Evolutionary conservation across 2,113 vertebrate genomes (phyloP).

Genomic region (Ariopsis seemanni): DNA sequence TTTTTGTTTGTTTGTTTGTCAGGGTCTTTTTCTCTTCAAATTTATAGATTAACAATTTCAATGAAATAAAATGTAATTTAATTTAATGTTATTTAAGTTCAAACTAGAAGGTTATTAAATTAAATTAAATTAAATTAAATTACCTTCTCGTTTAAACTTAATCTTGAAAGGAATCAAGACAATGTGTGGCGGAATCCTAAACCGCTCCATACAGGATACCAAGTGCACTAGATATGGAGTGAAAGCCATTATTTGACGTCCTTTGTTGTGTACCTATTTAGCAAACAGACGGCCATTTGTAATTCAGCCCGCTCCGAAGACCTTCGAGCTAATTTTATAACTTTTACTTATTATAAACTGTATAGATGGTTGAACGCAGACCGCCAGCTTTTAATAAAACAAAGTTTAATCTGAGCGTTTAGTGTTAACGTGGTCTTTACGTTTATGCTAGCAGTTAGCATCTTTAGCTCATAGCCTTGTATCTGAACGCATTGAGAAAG

Average conservation of each 20-base stretch:
- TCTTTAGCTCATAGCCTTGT: background rate
- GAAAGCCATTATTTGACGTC: background rate
- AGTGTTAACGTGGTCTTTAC: no score
- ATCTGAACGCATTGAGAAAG: background rate
- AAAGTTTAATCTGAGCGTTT: background rate
- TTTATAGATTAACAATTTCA: background rate
- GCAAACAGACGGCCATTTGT: background rate
- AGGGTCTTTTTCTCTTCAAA: background rate
- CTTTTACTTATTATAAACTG: background rate
- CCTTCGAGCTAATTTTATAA: background rate
- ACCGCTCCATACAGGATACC: accelerated
- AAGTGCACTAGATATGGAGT: background rate
- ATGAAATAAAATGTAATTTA: no score
- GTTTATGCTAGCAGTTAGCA: background rate
- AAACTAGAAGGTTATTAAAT: no score
- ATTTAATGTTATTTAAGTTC: no score
- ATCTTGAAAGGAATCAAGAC: no score
- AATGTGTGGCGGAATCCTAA: background rate
- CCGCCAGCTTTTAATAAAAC: background rate
- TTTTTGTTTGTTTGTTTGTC: background rate
- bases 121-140: no score
- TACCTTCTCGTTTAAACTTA: no score
- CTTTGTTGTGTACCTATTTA: background rate
- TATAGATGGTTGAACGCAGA: background rate
- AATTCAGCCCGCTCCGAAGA: background rate